Evolutionary conservation across 2,113 vertebrate genomes (phyloP).

Genomic region (Felis catus): DNA sequence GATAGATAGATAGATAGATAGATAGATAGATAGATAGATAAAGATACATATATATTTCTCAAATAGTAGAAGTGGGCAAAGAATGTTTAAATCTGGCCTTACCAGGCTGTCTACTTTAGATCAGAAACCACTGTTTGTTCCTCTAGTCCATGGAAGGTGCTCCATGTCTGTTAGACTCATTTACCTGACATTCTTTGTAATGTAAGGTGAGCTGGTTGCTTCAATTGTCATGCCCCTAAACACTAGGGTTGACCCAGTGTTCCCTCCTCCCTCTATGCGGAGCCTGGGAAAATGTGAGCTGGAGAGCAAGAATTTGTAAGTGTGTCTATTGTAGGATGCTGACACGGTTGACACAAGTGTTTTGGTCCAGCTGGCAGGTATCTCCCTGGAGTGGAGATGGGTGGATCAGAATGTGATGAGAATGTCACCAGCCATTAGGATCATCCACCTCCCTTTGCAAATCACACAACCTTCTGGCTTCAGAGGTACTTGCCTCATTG

Average conservation of each 20-base stretch:
- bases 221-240: background rate
- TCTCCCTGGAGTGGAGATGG: conserved; percentile 63
- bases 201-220: background rate
- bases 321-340: background rate
- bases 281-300: background rate
- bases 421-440: conserved; percentile 67
- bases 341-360: conserved; percentile 59
- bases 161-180: background rate
- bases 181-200: background rate
- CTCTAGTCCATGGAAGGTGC: background rate
- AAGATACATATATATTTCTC: too few species aligned
- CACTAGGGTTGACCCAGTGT: background rate
- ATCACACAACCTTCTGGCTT: conserved; percentile 10
- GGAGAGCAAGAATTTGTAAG: conserved; percentile 14
- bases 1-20: too few species aligned
- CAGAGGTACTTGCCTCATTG: background rate
- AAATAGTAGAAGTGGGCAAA: background rate
- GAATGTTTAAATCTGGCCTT: too few species aligned
- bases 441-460: conserved; percentile 13
- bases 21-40: too few species aligned
- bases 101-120: background rate
- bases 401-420: conserved; percentile 46
- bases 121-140: background rate
- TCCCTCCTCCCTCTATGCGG: background rate
- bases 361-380: conserved; percentile 70